Evolutionary conservation across 2,797 vertebrate genomes (phyloP).

Genomic region (Scolopax rusticola): DNA sequence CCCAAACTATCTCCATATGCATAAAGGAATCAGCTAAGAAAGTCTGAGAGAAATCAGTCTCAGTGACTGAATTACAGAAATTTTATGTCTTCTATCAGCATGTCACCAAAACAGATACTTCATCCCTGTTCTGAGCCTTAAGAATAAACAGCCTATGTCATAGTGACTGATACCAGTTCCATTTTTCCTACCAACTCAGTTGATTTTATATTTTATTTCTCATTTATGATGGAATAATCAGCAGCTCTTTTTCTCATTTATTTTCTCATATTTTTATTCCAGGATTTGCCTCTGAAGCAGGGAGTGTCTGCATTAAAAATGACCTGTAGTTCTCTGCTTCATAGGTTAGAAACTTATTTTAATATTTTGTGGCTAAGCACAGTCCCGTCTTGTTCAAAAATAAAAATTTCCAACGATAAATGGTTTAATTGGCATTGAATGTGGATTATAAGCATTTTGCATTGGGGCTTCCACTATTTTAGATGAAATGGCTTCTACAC

Average conservation of each 20-base stretch:
- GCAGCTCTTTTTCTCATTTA: conserved; percentile 99
- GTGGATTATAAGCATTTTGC: conserved; percentile 78
- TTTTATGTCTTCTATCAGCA: neutral
- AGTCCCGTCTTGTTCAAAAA: conserved; percentile 86
- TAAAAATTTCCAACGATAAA: conserved; percentile 65
- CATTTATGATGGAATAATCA: conserved; percentile 91
- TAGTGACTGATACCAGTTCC: conserved; percentile 83
- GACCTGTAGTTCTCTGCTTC: conserved; percentile 99
- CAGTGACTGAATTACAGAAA: neutral
- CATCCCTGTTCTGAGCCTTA: conserved; percentile 41
- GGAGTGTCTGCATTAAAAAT: conserved; percentile 99
- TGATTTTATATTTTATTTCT: conserved; percentile 83
- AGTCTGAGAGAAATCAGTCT: neutral
- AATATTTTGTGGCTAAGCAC: conserved; percentile 98
- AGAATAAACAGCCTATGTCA: neutral
- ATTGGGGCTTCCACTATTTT: conserved; percentile 80
- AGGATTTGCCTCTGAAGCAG: conserved; percentile 99
- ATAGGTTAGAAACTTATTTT: conserved; percentile 99
- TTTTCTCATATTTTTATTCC: conserved; percentile 99
- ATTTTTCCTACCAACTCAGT: conserved; percentile 81
- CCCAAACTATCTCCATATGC: neutral
- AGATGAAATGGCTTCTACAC: conserved; percentile 75
- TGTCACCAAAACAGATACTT: neutral
- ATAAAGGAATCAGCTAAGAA: neutral
- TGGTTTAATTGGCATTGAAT: conserved; percentile 81